Evolutionary conservation across 2,113 vertebrate genomes (phyloP).

Genomic region (Globicephala melas): DNA sequence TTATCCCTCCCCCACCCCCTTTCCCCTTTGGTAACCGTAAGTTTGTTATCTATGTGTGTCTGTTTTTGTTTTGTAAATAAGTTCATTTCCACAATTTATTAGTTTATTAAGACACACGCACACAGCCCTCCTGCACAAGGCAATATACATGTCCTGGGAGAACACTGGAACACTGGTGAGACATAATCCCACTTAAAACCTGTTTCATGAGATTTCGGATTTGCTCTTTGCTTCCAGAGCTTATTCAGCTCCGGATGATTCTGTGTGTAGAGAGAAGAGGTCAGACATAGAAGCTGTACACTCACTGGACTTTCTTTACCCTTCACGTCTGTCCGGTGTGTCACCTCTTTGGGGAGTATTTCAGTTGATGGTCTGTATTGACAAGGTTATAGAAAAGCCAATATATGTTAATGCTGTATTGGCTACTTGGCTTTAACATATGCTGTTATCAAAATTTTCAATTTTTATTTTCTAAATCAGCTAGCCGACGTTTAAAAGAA

Average conservation of each 20-base stretch:
- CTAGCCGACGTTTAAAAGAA: background rate
- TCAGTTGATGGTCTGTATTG: no score
- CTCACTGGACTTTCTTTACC: background rate
- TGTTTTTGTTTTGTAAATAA: background rate
- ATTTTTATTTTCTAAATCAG: background rate
- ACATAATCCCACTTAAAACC: background rate
- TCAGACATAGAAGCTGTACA: background rate
- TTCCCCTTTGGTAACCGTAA: background rate
- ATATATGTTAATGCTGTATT: fast-evolving
- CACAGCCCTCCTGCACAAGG: background rate
- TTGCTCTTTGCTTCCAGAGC: background rate
- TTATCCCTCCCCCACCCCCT: background rate
- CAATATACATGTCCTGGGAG: fast-evolving
- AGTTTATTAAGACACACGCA: background rate
- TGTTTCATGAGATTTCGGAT: background rate
- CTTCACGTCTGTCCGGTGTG: background rate
- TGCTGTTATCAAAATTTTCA: background rate
- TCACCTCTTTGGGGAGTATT: background rate
- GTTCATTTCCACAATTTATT: background rate
- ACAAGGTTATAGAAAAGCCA: background rate
- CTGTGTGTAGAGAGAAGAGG: fast-evolving
- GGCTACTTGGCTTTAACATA: background rate
- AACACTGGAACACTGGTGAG: background rate
- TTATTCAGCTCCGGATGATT: background rate
- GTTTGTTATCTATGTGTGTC: background rate